Base-by-base conservation (phyloP, 2,888 invertebrate genomes). In the Halictus ligatus region DNA sequence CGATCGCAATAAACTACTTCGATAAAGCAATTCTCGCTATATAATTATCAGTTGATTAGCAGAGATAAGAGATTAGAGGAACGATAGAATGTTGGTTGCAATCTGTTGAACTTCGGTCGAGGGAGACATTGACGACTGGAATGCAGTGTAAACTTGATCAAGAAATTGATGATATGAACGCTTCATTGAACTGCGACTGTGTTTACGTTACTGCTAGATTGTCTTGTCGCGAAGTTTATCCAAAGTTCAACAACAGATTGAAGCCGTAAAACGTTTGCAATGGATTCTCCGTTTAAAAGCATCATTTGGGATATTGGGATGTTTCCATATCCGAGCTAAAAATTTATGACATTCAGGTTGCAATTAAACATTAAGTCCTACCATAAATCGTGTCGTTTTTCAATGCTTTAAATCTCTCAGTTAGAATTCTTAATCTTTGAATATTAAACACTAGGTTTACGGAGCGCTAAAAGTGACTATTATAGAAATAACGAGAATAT, bases 201-300 rank as follows among this genome's bases (percentile, higher is more conserved):
- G 43, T 71, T 43, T 71, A 43, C 13, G 43, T 71, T 71, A 21
- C n/a, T 12, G 71, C 13, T 71, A 71, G 71, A 43, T 71, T 43
- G 43, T 12, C 15, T n/a, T 71, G 71, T 71, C 43, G 43, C n/a
- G 40, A 2, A n/a, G 71, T 43, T 43, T n/a, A 71, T 40, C 71
- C 43, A 43, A 71, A 71, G 71, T 71, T 71, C 43, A 71, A 71
- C 71, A 71, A 13, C 71, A 43, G 71, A 43, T 43, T 13, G 40
- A 71, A 43, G 13, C 43, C 13, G 43, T 71, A 43, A 15, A 60
- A 60, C 8, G n/a, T n/a, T 60, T 60, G 15, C 7, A 2, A 12
- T 46, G 10, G 58, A 58, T 58, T 58, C n/a, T n/a, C 58, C 4
- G 12, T 58, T n/a, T 58, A 58, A 58, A 58, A n/a, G 1, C 50